Evolutionary conservation across 53 echinoderm and acorn worm genomes (phyloP).

Genomic region (Arbacia lixula): DNA sequence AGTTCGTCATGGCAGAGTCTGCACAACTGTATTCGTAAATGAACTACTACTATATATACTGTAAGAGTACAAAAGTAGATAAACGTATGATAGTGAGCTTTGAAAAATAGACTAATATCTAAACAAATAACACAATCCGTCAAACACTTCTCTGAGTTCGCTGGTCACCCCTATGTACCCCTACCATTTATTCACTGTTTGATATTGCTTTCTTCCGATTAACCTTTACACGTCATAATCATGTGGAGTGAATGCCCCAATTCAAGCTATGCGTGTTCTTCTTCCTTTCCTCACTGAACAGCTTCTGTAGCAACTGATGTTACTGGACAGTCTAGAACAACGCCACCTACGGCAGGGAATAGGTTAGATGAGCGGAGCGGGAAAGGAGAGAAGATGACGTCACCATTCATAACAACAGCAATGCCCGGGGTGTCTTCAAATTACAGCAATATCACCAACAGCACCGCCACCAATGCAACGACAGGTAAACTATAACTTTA

Average conservation of each 20-base stretch:
- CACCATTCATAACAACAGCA: slow-evolving; percentile 12
- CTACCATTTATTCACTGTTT: not conserved
- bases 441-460: not conserved
- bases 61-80: too few species aligned
- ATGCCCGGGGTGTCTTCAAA: not conserved
- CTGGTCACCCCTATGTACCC: too few species aligned
- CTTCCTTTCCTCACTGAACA: not conserved
- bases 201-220: not conserved
- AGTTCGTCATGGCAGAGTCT: too few species aligned
- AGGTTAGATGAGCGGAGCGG: slow-evolving; percentile 21
- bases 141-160: too few species aligned
- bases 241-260: too few species aligned
- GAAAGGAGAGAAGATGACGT: slow-evolving; percentile 28
- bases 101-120: too few species aligned
- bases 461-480: not conserved
- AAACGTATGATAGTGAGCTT: too few species aligned
- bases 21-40: too few species aligned
- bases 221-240: not conserved
- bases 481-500: too few species aligned
- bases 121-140: too few species aligned
- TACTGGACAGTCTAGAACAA: slow-evolving; percentile 40
- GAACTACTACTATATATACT: too few species aligned
- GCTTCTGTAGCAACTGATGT: slow-evolving; percentile 61
- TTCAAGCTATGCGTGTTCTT: not conserved
- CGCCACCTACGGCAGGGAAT: slow-evolving; percentile 59